phyloP scores from a whole-genome alignment of 2,113 vertebrate genomes.

The Pelecanoides urinatrix region DNA sequence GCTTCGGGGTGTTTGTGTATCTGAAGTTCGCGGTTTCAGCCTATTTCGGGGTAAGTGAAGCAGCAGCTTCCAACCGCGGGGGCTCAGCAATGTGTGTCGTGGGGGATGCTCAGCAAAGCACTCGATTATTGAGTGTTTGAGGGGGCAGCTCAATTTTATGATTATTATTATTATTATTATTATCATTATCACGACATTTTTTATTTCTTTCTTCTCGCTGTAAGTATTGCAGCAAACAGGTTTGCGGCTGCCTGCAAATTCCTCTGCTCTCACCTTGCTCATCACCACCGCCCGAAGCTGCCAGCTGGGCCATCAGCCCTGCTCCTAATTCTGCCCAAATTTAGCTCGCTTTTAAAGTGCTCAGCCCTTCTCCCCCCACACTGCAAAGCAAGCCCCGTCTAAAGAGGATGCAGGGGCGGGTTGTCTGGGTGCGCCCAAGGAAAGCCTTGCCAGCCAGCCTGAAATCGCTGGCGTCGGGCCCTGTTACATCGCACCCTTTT shows the following conservation, averaged over 20 bases:
- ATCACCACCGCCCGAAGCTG: rapidly evolving
- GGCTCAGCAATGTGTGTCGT: background rate
- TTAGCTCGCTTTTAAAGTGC: background rate
- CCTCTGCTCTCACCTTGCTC: background rate
- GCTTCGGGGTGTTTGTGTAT: background rate
- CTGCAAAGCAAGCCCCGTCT: rapidly evolving
- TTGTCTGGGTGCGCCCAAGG: background rate
- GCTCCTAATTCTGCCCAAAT: background rate
- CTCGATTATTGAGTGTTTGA: background rate
- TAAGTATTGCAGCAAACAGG: background rate
- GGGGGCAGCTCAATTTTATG: background rate
- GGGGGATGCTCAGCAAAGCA: background rate
- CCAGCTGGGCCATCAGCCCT: background rate
- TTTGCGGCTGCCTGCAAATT: background rate
- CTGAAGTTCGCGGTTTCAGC: background rate
- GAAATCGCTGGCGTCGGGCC: rapidly evolving
- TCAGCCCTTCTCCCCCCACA: background rate
- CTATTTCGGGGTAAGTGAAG: background rate
- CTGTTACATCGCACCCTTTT: background rate
- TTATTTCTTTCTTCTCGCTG: background rate
- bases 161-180: background rate
- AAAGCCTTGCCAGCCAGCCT: background rate
- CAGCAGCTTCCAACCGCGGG: rapidly evolving
- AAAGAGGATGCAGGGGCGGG: rapidly evolving
- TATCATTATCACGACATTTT: background rate